Evolutionary conservation across 2,888 invertebrate species (phyloP), one percentile per base, ranked within the genome.

Genomic region (Tridacna gigas): DNA sequence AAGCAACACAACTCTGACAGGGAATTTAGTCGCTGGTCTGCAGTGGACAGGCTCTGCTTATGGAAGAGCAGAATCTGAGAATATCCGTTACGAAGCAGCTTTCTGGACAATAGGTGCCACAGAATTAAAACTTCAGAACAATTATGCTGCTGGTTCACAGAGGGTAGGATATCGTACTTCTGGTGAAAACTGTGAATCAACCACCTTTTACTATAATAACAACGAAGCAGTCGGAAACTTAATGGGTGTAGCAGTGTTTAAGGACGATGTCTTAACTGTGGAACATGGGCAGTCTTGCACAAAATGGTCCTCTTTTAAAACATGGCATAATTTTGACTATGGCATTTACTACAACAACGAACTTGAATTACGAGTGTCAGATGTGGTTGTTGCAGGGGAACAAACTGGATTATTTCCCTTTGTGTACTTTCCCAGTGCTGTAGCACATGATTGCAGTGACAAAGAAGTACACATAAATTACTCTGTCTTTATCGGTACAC

Each of bases 41-140:
- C 77, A 91, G 22, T 93, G 90, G 89, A 90, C 93, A 12, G 93
- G 92, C 9, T 74, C 91, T 5, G 93, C 91, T 79, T 86, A 90
- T 37, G 91, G 91, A 18, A 73, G 93, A 15, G 25, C 18, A 0
- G 93, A 93, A 74, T 25, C 79, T 0, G 65, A 81, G 20, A 91
- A 91, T 77, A 73, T 86, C 0, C 77, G 89, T 12, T 74, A 86
- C 71, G 89, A 91, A 26, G 88, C 82, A 12, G 75, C 63, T 13
- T 71, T 89, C 11, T 84, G 90, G 18, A 77, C 77, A 2, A 13
- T 80, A 0, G 66, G 85, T 37, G 88, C 89, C 0, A 83, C 74
- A 0, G 66, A 86, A 28, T 26, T 90, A 12, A 61, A 63, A 0
- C 13, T 93, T 9, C 71, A 75, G 18, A 86, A 89, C 51, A 94